Conservation (phyloP, 1,140 invertebrate species). For the Globodera rostochiensis region DNA sequence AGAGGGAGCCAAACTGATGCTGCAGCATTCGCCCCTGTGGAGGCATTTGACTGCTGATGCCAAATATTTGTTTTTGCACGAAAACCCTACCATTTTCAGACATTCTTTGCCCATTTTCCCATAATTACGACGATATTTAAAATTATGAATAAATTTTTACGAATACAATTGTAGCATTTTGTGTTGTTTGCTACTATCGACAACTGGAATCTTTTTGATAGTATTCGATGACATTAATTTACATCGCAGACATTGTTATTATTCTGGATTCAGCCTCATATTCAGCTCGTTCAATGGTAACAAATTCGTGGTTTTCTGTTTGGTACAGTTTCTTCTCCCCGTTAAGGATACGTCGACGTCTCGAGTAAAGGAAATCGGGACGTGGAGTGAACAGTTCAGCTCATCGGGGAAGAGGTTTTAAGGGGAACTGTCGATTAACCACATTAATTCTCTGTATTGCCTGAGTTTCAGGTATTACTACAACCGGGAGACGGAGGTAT, state of each 20-base stretch:
- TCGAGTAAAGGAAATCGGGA: conserved; percentile 44
- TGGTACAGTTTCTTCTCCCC: not conserved
- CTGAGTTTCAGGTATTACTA: conserved; percentile 39
- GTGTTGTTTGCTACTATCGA: not conserved
- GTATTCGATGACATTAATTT: too few species aligned
- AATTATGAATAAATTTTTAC: too few species aligned
- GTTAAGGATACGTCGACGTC: conserved; percentile 9
- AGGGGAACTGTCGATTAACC: not conserved
- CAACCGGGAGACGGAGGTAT: conserved; percentile 48
- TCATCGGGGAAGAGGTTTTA: conserved; percentile 45
- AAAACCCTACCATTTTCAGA: not conserved
- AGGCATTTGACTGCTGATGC: not conserved
- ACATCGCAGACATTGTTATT: too few species aligned
- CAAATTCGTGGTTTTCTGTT: not conserved
- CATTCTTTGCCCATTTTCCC: not conserved
- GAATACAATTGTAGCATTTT: too few species aligned
- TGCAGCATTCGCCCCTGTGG: not conserved
- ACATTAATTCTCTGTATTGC: not conserved
- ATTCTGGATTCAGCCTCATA: too few species aligned
- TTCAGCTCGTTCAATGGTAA: not conserved
- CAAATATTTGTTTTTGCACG: not conserved
- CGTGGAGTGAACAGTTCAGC: conserved; percentile 48
- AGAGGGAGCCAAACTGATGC: conserved; percentile 9
- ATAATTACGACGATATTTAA: not conserved
- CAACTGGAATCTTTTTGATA: too few species aligned